These are phyloP conservation scores for Prorops nasuta DNA, from an alignment of 1,140 invertebrate species.

Conservation along the genomic window DNA sequence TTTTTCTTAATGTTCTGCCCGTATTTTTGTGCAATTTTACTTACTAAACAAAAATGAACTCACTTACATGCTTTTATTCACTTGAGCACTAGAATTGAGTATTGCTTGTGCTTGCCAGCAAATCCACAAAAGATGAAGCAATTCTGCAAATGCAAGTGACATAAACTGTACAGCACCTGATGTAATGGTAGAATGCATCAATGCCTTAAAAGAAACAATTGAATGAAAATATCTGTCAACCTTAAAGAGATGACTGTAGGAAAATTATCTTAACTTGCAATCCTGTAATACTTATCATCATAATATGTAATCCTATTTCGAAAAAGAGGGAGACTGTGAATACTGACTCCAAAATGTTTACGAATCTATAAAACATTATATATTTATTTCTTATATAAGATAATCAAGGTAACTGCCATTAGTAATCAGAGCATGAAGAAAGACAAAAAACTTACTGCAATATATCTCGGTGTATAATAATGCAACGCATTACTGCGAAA, in stretches of 20 bases:
- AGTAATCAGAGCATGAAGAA: not conserved
- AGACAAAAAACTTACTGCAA: not conserved
- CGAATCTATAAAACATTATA: not conserved
- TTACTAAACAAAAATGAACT: no score
- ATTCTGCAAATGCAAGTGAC: not conserved
- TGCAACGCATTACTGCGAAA: not conserved
- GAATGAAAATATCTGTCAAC: no score
- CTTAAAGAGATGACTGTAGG: no score
- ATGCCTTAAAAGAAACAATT: not conserved
- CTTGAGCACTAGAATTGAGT: no score
- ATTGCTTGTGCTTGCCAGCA: not conserved
- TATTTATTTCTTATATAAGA: no score
- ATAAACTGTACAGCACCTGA: not conserved
- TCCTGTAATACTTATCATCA: not conserved
- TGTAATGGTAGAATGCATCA: not conserved
- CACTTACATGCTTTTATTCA: no score
- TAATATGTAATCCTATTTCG: not conserved
- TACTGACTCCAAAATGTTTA: not conserved
- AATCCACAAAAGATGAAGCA: not conserved
- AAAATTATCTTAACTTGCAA: not conserved
- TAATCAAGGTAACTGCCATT: no score
- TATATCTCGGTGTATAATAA: not conserved
- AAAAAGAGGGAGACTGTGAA: not conserved
- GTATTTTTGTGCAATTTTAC: no score
- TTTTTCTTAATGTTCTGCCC: no score